These are phyloP conservation scores for Cranoglanis bouderius DNA, from an alignment of 2,113 vertebrate genomes.

Conservation along the genomic window DNA sequence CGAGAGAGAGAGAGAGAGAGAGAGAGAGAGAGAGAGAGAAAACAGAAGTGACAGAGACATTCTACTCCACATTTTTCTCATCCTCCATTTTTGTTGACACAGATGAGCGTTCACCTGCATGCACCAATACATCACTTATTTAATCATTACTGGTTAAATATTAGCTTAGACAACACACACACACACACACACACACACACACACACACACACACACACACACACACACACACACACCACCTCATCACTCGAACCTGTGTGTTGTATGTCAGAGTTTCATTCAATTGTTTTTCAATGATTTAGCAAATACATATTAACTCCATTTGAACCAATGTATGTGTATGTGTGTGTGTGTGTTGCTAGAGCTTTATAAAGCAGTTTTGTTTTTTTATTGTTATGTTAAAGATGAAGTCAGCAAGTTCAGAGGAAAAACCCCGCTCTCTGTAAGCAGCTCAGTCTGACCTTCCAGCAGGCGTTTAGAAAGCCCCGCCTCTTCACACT, in stretches of 20 bases:
- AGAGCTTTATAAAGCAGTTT: background rate
- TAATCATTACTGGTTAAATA: conserved; percentile 39
- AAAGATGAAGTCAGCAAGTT: background rate
- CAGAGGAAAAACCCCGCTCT: too few relatives aligned
- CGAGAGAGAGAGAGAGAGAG: background rate
- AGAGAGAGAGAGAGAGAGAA: background rate
- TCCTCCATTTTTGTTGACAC: background rate
- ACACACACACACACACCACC: background rate
- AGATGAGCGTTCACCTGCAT: background rate
- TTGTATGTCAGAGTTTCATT: background rate
- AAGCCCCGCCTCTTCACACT: background rate
- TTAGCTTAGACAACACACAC: conserved; percentile 18
- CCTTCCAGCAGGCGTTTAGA: background rate
- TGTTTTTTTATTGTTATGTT: background rate
- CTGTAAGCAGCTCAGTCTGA: background rate
- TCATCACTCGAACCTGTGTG: background rate
- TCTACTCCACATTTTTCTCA: background rate
- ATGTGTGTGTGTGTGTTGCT: background rate
- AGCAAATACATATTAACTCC: background rate
- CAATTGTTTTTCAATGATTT: background rate
- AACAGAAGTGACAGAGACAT: too few relatives aligned
- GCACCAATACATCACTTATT: conserved; percentile 35
- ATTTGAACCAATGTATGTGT: background rate
- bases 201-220: background rate
- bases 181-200: background rate